Base-by-base conservation (phyloP, 1,140 invertebrate genomes). In the Ceratina calcarata region DNA sequence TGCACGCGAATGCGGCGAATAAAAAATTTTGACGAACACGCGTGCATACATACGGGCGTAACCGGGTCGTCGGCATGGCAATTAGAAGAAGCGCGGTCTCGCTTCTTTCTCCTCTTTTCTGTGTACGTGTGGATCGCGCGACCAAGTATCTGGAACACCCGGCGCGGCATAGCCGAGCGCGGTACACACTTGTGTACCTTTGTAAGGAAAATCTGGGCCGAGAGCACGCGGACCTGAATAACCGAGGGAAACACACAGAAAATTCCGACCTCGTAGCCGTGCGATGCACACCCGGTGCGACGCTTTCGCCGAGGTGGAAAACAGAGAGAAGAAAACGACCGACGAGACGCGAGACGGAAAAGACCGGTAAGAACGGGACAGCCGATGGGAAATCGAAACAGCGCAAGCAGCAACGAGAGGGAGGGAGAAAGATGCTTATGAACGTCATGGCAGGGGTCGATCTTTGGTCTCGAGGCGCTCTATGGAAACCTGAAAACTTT, bases 111-210 rank as follows among this genome's bases (percentile, higher is more conserved):
- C 20, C 66, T 68, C 15, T 27, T 49, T 57, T 53, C 55, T 15
- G 20, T 53, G 15, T 27, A 20, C 13, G 16, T 18, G 24, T 37
- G n/a, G 76, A 58, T 67, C 69, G 65, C 65, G 37, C 75, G 60
- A 7, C 73, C 65, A 78, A 74, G 62, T 81, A 84, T 81, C 79
- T 81, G 69, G 82, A 84, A 61, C 79, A 60, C 20, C 68, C 66
- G 24, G 80, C n/a, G 72, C 37, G 37, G 27, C 72, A 73, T 57
- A 45, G 62, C 37, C 61, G 70, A 58, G 64, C 70, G 20, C 24
- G 2, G 62, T 18, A 51, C 65, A 27, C 62, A n/a, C 51, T 67
- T 73, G 57, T 71, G 76, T 79, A 82, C 68, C 60, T 73, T 73
- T 53, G 62, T 67, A 27, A 64, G 64, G 61, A 73, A 79, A 82